Evolutionary conservation across 2,888 invertebrate genomes (phyloP).

Genomic region (Drosophila birchii): DNA sequence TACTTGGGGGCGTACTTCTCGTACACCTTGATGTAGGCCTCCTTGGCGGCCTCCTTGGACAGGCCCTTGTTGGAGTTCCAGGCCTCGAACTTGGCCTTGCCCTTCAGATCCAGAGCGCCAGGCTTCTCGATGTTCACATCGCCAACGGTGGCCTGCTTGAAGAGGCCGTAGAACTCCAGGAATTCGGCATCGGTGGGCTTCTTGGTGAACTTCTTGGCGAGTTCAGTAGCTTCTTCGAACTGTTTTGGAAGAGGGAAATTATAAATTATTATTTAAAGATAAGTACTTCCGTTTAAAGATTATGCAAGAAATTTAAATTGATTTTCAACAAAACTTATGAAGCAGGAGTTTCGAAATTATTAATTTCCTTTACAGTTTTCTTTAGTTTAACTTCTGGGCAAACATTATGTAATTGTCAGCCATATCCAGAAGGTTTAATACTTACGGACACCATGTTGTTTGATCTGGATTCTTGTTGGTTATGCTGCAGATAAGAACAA

Average conservation of each 20-base stretch:
- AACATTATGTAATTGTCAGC: neutral
- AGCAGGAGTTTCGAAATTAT: neutral
- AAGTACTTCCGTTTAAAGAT: neutral
- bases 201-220: conserved; percentile 90
- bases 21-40: conserved; percentile 91
- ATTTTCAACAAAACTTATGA: neutral
- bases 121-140: conserved; percentile 93
- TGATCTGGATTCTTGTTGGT: conserved; percentile 21
- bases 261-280: neutral
- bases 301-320: neutral
- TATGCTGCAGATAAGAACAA: conserved; percentile 3
- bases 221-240: conserved; percentile 91
- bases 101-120: conserved; percentile 93
- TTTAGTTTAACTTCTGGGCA: neutral
- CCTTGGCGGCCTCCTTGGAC: conserved; percentile 91
- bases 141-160: conserved; percentile 93
- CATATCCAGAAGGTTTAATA: conserved; percentile 13
- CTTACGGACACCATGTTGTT: conserved; percentile 66
- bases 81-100: conserved; percentile 97
- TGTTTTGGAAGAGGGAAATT: conserved; percentile 71
- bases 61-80: conserved; percentile 95
- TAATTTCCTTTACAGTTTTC: neutral
- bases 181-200: conserved; percentile 92
- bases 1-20: conserved; percentile 86
- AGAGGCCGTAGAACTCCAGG: conserved; percentile 93